A percentile compares a stretch with the other conserved stretches of the same genome.
phyloP scores from a whole-genome alignment of 2,888 invertebrate species.

The Ecliptopera silaceata region DNA sequence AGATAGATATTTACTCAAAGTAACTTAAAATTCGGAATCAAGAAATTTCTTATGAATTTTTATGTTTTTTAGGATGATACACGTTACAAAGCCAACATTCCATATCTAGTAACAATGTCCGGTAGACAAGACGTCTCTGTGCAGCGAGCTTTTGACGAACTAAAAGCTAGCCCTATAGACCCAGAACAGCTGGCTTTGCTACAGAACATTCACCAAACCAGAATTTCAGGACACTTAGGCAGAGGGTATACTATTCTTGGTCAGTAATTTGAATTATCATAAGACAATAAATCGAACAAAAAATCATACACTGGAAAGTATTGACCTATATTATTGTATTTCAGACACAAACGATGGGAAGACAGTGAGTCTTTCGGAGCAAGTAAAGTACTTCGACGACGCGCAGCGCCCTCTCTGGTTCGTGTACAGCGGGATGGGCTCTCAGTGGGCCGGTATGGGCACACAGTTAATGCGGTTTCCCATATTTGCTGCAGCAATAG shows the following conservation, averaged over 20 bases:
- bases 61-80: conserved; percentile 29
- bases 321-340: conserved; percentile 11
- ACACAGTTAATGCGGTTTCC: conserved; percentile 84
- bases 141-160: conserved; percentile 49
- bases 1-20: conserved; percentile 1
- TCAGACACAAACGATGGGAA: conserved; percentile 52
- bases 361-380: conserved; percentile 52
- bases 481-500: conserved; percentile 81
- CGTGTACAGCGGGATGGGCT: conserved; percentile 89
- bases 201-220: conserved; percentile 67
- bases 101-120: conserved; percentile 78
- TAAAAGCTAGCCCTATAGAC: conserved; percentile 56
- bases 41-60: too few species aligned
- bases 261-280: conserved; percentile 39
- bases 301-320: too few species aligned
- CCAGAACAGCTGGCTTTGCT: conserved; percentile 72
- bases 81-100: conserved; percentile 52
- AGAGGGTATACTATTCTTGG: conserved; percentile 83
- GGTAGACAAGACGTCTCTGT: conserved; percentile 79
- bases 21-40: too few species aligned
- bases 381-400: conserved; percentile 54
- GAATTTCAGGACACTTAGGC: conserved; percentile 77
- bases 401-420: conserved; percentile 84
- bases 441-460: conserved; percentile 88
- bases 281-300: background rate